These are phyloP conservation scores for Phortica okadai DNA, from an alignment of 2,888 invertebrate species.

Conservation along the genomic window DNA sequence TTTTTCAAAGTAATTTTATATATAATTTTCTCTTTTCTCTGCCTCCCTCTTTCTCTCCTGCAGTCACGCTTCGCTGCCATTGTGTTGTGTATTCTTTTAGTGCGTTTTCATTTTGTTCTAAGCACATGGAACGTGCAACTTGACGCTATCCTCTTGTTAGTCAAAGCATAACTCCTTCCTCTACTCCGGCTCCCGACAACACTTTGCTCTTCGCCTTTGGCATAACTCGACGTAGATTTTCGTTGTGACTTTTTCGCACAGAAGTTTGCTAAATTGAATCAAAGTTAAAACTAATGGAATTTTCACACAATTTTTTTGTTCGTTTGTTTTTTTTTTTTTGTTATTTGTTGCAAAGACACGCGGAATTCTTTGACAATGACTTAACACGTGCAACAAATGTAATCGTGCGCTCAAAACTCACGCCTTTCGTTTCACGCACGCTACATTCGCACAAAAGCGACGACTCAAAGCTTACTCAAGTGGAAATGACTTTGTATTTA, in stretches of 20 bases:
- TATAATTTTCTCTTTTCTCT: not conserved
- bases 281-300: conserved; percentile 31
- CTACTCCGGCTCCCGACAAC: too few relatives aligned
- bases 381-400: conserved; percentile 3
- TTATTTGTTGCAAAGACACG: not conserved
- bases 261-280: conserved; percentile 24
- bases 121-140: not conserved
- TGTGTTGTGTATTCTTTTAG: not conserved
- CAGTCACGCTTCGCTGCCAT: not conserved
- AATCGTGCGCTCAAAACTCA: not conserved
- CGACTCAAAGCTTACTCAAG: not conserved
- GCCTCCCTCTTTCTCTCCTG: not conserved
- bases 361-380: not conserved
- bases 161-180: too few relatives aligned
- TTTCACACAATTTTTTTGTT: conserved; percentile 15
- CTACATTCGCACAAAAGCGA: not conserved
- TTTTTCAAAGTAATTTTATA: conserved; percentile 19
- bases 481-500: conserved; percentile 19
- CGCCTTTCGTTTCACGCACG: not conserved
- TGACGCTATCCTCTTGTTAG: not conserved
- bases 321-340: not conserved
- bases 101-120: not conserved
- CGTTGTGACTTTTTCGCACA: conserved; percentile 9
- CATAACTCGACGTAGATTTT: not conserved
- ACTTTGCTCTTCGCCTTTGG: too few relatives aligned